Base-by-base conservation (phyloP, 2,888 invertebrate species). In the Patella ulyssiponensis region DNA sequence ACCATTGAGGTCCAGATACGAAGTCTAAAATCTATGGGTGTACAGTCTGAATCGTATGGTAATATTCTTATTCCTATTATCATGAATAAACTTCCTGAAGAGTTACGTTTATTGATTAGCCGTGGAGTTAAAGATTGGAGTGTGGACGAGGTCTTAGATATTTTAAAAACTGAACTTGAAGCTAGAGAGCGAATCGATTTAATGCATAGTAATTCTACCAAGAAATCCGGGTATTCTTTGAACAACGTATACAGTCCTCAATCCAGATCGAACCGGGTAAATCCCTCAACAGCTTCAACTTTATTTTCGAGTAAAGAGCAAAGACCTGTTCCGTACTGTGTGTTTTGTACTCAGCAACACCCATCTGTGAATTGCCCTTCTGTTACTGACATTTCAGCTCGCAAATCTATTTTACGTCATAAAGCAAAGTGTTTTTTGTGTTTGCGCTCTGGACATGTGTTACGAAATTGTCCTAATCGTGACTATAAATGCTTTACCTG, bases 371-470 rank as follows among this genome's bases (percentile, higher is more conserved):
- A 58, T 20, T 58, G 58, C 11, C 3, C 1, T n/a, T n/a, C 58
- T 20, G 20, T 64, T 20, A 64, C 20, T 9, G 64, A 64, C 23
- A 23, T 64, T n/a, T 64, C 64, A 11, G 64, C 20, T 20, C 64
- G 20, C 23, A 64, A 64, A 64, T 64, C 64, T n/a, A 64, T 64
- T 20, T 64, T 64, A 12, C n/a, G 64, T 9, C 20, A 23, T 20
- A 64, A 64, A n/a, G 64, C 64, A 7, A n/a, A 64, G 64, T 64
- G 20, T 64, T n/a, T 64, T 64, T 64, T 64, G 20, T 64, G n/a
- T 64, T 64, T 64, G 11, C n/a, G 20, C n/a, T 58, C 58, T 58
- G 58, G 58, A 15, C 58, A 58, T 64, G 11, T 64, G n/a, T 20
- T 64, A 20, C 58, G 58, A 20, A 64, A 64, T 64, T 64, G 58